Evolutionary conservation across 2,797 vertebrate species (phyloP).

Genomic region (Esox lucius): DNA sequence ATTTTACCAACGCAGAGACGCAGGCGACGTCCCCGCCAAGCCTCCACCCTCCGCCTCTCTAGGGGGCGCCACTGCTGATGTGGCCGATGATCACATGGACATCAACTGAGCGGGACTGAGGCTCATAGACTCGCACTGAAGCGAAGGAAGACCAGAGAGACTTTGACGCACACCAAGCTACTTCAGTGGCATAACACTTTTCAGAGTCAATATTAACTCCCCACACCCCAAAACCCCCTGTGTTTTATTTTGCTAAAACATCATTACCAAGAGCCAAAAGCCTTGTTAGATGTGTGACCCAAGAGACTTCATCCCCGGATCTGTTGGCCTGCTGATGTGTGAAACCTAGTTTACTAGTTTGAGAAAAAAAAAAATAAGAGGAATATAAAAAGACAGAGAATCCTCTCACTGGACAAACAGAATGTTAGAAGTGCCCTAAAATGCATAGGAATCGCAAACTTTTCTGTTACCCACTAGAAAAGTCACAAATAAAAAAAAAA

Average conservation of each 20-base stretch:
- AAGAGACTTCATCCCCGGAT: conserved; percentile 63
- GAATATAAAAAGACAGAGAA: conserved; percentile 46
- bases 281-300: conserved; percentile 55
- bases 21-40: conserved; percentile 63
- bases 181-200: conserved; percentile 62
- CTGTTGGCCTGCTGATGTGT: conserved; percentile 58
- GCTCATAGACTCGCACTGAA: conserved; percentile 40
- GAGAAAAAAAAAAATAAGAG: conserved; percentile 49
- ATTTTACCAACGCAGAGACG: conserved; percentile 87
- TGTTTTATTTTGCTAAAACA: conserved; percentile 51
- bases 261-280: conserved; percentile 65
- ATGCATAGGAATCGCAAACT: conserved; percentile 47
- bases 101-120: conserved; percentile 74
- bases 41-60: conserved; percentile 71
- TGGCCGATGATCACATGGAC: conserved; percentile 80
- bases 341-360: conserved; percentile 54
- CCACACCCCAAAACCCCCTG: conserved; percentile 47
- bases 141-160: conserved; percentile 61
- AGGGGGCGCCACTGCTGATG: conserved; percentile 70
- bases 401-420: conserved; percentile 66
- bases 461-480: conserved; percentile 56
- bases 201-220: conserved; percentile 48
- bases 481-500: conserved; percentile 55
- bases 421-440: conserved; percentile 71
- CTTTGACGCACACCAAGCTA: conserved; percentile 60